phyloP scores from a whole-genome alignment of 2,113 vertebrate genomes.

The Morphnarchus princeps region DNA sequence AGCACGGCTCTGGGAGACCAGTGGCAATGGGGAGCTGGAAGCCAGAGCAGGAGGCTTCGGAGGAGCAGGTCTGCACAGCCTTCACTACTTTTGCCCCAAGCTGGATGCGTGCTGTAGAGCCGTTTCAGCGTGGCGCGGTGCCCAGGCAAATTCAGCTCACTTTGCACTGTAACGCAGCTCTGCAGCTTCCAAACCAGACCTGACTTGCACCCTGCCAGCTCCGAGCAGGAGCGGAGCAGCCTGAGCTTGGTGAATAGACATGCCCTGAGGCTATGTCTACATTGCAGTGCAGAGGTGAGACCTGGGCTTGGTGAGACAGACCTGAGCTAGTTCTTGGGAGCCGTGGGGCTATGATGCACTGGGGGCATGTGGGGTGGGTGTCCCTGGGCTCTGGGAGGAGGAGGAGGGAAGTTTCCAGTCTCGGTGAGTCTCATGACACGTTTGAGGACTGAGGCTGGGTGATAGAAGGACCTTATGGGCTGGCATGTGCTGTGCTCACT shows the following conservation, averaged over 20 bases:
- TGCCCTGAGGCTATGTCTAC: conserved; percentile 31
- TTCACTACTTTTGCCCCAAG: neutral
- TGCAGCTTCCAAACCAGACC: conserved; percentile 41
- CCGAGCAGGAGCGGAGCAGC: neutral
- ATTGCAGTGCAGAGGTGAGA: conserved; percentile 13
- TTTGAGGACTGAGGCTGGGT: neutral
- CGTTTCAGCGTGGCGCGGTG: rapidly evolving
- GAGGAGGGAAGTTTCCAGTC: neutral
- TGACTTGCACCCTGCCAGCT: conserved; percentile 36
- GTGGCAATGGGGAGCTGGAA: neutral
- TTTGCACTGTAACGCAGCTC: neutral
- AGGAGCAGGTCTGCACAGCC: neutral
- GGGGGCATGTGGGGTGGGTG: neutral
- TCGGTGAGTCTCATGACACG: neutral
- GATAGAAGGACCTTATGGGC: neutral
- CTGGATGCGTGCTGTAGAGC: neutral
- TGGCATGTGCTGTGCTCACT: neutral
- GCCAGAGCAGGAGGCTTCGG: neutral
- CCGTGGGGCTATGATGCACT: rapidly evolving
- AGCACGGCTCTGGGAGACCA: neutral
- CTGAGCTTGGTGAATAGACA: neutral
- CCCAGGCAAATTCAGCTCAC: neutral
- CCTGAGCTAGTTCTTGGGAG: neutral
- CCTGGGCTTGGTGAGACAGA: neutral
- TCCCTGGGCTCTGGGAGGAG: neutral